Evolutionary conservation across 1,140 invertebrate species (phyloP).

Genomic region (Asbolus verrucosus): DNA sequence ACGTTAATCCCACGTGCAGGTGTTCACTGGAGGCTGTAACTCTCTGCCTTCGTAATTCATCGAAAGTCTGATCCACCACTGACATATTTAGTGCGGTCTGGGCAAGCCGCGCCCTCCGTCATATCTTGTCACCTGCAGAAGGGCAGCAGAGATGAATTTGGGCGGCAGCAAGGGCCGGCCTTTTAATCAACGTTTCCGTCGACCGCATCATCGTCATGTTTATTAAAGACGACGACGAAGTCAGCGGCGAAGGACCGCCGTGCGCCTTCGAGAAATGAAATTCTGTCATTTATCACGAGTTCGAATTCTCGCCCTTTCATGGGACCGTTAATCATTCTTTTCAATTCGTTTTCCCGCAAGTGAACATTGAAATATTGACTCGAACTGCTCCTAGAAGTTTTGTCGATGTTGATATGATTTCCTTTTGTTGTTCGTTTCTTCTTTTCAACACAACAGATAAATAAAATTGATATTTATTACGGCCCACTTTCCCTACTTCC

Average conservation of each 20-base stretch:
- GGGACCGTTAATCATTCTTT: slow-evolving; percentile 41
- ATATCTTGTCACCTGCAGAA: slow-evolving; percentile 22
- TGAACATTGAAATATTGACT: slow-evolving; percentile 45
- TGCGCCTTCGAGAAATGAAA: slow-evolving; percentile 22
- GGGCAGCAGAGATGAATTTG: not conserved
- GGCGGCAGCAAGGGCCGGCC: slow-evolving; percentile 5
- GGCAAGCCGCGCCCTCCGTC: not conserved
- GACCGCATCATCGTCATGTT: slow-evolving; percentile 20
- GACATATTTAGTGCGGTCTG: slow-evolving; percentile 19
- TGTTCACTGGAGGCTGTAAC: too few species aligned
- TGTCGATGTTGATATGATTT: slow-evolving; percentile 42
- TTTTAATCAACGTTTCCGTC: slow-evolving; percentile 35
- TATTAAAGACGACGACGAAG: slow-evolving; percentile 32
- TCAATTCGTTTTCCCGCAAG: slow-evolving; percentile 40
- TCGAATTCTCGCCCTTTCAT: slow-evolving; percentile 17
- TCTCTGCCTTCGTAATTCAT: slow-evolving; percentile 19
- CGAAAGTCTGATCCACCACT: slow-evolving; percentile 10
- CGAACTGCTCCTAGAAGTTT: slow-evolving; percentile 33
- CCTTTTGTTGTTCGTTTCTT: slow-evolving; percentile 32
- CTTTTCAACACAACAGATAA: slow-evolving; percentile 31
- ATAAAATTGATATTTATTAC: slow-evolving; percentile 36
- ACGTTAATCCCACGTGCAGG: too few species aligned
- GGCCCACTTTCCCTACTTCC: not conserved
- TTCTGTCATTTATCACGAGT: slow-evolving; percentile 35
- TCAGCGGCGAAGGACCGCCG: not conserved